Evolutionary conservation across 2,113 vertebrate species (phyloP).

Genomic region (Triplophysa dalaica): DNA sequence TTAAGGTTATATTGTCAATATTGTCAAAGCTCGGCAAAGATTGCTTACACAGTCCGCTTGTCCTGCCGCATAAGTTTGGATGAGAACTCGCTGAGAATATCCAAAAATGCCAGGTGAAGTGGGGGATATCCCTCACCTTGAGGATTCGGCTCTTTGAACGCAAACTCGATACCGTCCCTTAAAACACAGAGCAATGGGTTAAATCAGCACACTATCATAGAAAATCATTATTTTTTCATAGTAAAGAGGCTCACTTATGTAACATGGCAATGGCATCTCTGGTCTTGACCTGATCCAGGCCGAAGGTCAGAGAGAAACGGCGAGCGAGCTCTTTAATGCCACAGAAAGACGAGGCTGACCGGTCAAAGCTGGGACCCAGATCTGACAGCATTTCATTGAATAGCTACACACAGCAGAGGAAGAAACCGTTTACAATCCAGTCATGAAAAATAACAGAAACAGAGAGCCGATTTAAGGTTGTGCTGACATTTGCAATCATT

Average conservation of each 20-base stretch:
- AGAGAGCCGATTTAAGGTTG: background rate
- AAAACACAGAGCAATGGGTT: conserved; percentile 3
- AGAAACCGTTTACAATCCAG: background rate
- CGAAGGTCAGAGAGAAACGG: conserved; percentile 97
- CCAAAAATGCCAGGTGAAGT: conserved; percentile 94
- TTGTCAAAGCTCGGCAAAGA: background rate
- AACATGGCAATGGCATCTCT: conserved; percentile 98
- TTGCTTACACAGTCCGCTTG: conserved; percentile 98
- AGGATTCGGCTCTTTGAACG: conserved; percentile 96
- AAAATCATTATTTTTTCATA: too few relatives aligned
- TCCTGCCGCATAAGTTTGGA: conserved; percentile 98
- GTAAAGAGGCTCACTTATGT: conserved; percentile 86
- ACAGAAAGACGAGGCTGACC: conserved; percentile 94
- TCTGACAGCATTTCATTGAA: conserved; percentile 99
- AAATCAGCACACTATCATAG: background rate
- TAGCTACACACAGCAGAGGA: conserved; percentile 71
- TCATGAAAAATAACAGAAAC: background rate
- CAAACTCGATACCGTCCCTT: conserved; percentile 98
- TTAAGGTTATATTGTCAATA: too few relatives aligned
- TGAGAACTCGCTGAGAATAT: conserved; percentile 98
- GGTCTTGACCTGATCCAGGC: conserved; percentile 97
- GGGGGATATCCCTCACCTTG: conserved; percentile 95
- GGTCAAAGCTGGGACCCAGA: conserved; percentile 93
- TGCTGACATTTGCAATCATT: too few relatives aligned
- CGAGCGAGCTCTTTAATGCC: conserved; percentile 98